Evolutionary conservation across 2,797 vertebrate genomes (phyloP), one percentile per base, ranked within the genome.

Genomic region (Staurois parvus): DNA sequence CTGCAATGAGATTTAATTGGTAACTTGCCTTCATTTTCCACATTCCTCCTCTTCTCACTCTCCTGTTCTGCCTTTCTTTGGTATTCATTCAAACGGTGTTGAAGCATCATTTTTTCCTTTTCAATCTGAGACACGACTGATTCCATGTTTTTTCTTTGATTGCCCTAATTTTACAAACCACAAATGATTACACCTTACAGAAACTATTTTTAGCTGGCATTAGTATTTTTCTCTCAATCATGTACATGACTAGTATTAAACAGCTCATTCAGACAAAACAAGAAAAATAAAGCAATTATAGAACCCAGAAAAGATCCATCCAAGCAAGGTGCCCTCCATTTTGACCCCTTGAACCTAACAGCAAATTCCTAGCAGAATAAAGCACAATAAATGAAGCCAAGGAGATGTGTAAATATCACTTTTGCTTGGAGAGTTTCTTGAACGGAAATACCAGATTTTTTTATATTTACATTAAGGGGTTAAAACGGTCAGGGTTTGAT

Each of bases 41-140:
- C 84, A 91, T 98, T 98, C 76, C 97, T 96, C 67, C 98, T 96
- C 93, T 96, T 99, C 89, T 99, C 98, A 76, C 94, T 96, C 88
- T 99, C 98, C 90, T 99, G 97, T 85, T 99, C 98, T 73, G 95
- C 93, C 94, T 98, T 99, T 93, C 98, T 97, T 95, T 99, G 98
- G 94, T 96, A 96, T 68, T 99, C 98, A 0, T 96, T 96, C 92
- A 95, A 93, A 90, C 96, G 94, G 93, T 99, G 98, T 89, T 99
- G 98, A 72, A 95, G 88, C 89, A 98, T 93, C 90, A 98, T 95
- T 93, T 99, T 99, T 87, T 99, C 98, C 90, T 99, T 99, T 91
- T 99, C 98, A 94, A 97, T 94, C 89, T 96, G 93, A 91, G 97
- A 98, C 82, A 96, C 81, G 70, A 93, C 92, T 84, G 93, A 93